Percentiles rank a stretch among this genome's conserved stretches.
Conservation (phyloP, 2,113 vertebrate genomes). For the Tachuris rubrigastra region DNA sequence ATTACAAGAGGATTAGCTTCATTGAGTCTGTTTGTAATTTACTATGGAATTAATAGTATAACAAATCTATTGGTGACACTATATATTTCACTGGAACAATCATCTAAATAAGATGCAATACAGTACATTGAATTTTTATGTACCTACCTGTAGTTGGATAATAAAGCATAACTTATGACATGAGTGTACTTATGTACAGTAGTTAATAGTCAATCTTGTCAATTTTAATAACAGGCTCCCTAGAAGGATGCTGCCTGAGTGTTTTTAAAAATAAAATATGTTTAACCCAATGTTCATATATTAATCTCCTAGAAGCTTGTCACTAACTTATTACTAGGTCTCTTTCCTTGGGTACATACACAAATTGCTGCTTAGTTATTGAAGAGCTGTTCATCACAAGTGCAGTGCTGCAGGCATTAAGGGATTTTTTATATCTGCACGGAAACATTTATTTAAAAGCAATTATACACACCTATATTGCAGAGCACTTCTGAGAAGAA, state of each 20-base stretch:
- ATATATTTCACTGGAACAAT: background rate
- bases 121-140: constrained; percentile 42
- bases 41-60: background rate
- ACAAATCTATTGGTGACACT: constrained; percentile 6
- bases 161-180: constrained; percentile 37
- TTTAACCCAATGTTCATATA: constrained; percentile 5
- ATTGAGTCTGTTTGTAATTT: constrained; percentile 11
- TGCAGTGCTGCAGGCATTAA: background rate
- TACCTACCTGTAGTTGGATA: constrained; percentile 38
- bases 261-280: constrained; percentile 23
- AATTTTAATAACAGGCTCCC: constrained; percentile 34
- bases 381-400: background rate
- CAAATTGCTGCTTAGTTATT: constrained; percentile 16
- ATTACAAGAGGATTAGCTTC: constrained; percentile 35
- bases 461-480: background rate
- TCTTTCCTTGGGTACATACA: background rate
- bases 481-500: background rate
- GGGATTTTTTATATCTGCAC: background rate
- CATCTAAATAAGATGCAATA: constrained; percentile 41
- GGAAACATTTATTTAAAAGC: background rate
- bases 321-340: constrained; percentile 2
- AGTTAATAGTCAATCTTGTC: constrained; percentile 31
- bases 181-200: background rate
- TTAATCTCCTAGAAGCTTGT: constrained; percentile 13
- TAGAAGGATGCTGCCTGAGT: background rate